Percentiles rank a stretch among this genome's conserved stretches.
Evolutionary conservation across 2,113 vertebrate genomes (phyloP).

Genomic region (Phoxinus phoxinus): DNA sequence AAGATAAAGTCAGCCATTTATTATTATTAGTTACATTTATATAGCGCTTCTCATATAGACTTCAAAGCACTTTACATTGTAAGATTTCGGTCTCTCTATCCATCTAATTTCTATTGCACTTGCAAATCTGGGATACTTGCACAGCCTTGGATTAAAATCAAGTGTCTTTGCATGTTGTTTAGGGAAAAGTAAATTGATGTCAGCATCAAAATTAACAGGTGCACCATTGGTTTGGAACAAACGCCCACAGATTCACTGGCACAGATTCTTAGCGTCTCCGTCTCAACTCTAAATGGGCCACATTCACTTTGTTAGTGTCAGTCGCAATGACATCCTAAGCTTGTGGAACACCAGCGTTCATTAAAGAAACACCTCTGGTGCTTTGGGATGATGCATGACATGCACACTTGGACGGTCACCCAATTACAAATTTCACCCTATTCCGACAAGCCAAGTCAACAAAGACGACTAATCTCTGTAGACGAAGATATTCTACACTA

Average conservation of each 20-base stretch:
- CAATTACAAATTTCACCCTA: conserved; percentile 44
- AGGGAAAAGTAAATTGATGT: background rate
- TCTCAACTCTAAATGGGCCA: conserved; percentile 41
- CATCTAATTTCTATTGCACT: background rate
- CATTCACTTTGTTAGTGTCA: conserved; percentile 44
- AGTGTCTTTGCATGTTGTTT: background rate
- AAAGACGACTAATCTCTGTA: conserved; percentile 39
- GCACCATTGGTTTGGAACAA: conserved; percentile 17
- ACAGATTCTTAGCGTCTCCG: background rate
- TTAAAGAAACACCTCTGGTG: conserved; percentile 55
- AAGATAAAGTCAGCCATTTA: background rate
- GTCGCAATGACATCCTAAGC: conserved; percentile 39
- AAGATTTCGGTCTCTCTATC: no score
- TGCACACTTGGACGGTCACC: conserved; percentile 32
- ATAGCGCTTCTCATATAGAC: background rate
- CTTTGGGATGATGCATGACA: conserved; percentile 46
- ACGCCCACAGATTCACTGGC: conserved; percentile 10
- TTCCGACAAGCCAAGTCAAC: conserved; percentile 34
- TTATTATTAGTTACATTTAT: background rate
- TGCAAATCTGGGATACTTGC: background rate
- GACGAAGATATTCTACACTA: conserved; percentile 41
- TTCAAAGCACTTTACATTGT: background rate
- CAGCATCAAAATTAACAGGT: background rate
- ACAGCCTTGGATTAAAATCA: conserved; percentile 18
- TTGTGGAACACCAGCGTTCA: conserved; percentile 30